Conservation (phyloP, 2,797 vertebrate species). For the Cygnus olor region DNA sequence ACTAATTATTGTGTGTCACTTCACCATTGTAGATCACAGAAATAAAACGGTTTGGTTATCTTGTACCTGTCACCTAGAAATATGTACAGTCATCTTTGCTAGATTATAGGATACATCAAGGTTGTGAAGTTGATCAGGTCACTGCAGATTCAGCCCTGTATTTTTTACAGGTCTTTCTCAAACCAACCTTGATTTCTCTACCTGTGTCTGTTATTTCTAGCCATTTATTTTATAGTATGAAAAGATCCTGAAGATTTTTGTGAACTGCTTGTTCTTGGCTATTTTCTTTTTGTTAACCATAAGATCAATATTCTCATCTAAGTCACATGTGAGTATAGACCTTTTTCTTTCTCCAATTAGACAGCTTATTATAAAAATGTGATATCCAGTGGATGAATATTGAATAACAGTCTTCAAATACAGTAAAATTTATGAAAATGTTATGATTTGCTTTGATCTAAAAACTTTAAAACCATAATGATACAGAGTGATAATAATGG, state of each 20-base stretch:
- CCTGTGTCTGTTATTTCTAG: not conserved
- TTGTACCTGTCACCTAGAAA: not conserved
- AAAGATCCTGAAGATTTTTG: not conserved
- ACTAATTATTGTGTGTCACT: not conserved
- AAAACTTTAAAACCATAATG: not conserved
- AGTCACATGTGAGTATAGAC: not conserved
- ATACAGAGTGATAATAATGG: not conserved
- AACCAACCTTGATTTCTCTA: not conserved
- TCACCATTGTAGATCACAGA: not conserved
- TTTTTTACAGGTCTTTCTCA: not conserved
- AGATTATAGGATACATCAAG: not conserved
- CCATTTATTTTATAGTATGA: not conserved
- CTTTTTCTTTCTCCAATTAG: not conserved
- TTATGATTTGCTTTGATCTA: not conserved
- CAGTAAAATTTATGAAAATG: not conserved
- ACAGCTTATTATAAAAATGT: not conserved
- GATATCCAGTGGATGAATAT: not conserved
- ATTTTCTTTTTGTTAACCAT: not conserved
- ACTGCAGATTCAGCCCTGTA: not conserved
- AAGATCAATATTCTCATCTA: not conserved
- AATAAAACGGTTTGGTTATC: not conserved
- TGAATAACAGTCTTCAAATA: not conserved
- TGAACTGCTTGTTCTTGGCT: not conserved
- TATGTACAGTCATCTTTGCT: not conserved
- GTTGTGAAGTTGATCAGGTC: not conserved